A percentile compares a stretch with the other conserved stretches of the same genome.
Evolutionary conservation across 2,113 vertebrate genomes (phyloP).

Genomic region (Gymnocephalus cernua): DNA sequence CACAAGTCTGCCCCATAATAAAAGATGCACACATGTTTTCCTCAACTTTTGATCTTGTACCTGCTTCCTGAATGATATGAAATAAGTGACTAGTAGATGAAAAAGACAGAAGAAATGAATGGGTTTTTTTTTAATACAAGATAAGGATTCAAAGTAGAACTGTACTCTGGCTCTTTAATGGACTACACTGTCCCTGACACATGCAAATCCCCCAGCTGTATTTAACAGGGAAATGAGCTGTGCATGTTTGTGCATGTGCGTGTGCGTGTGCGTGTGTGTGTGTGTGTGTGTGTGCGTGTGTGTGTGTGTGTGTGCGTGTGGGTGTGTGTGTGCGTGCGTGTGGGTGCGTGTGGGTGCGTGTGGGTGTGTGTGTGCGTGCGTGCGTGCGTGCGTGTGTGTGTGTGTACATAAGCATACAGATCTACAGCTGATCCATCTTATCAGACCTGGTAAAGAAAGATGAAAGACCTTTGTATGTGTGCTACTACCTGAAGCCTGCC

Average conservation of each 20-base stretch:
- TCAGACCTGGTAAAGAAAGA: constrained; percentile 1
- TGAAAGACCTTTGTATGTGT: neutral
- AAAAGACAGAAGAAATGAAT: constrained; percentile 31
- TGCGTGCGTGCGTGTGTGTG: constrained; percentile 30
- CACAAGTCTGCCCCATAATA: neutral
- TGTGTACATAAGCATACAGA: neutral
- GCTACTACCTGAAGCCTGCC: neutral
- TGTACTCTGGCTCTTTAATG: constrained; percentile 36
- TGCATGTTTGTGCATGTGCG: neutral
- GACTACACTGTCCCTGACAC: constrained; percentile 24
- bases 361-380: constrained; percentile 16
- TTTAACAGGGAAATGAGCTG: constrained; percentile 73
- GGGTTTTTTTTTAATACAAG: constrained; percentile 35
- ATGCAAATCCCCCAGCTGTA: constrained; percentile 72
- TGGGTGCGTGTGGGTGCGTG: constrained; percentile 1
- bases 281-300: constrained; percentile 21
- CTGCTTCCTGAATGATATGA: neutral
- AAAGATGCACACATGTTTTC: neutral
- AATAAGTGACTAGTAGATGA: neutral
- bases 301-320: constrained; percentile 20
- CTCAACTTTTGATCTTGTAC: neutral
- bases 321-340: constrained; percentile 23
- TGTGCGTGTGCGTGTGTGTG: neutral
- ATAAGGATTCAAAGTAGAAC: constrained; percentile 73
- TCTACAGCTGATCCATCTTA: constrained; percentile 13